phyloP scores from a whole-genome alignment of 1,140 invertebrate species.

The Plodia interpunctella region DNA sequence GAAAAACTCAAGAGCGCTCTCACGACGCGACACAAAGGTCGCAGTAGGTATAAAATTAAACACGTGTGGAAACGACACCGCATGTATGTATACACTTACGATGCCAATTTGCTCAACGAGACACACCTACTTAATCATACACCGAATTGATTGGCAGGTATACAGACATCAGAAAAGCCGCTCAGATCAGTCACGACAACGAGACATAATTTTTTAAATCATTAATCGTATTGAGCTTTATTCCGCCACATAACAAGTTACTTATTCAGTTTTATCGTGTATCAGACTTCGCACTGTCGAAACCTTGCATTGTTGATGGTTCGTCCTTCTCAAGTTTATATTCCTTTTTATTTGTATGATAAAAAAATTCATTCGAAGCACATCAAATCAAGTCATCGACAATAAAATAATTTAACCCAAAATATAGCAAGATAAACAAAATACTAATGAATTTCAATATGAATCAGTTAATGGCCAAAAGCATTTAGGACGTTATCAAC shows the following conservation, averaged over 20 bases:
- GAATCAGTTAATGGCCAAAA: too few species aligned
- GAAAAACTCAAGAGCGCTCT: slow-evolving; percentile 41
- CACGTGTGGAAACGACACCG: slow-evolving; percentile 24
- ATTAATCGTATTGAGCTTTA: neutral
- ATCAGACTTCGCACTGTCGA: neutral
- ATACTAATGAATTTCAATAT: too few species aligned
- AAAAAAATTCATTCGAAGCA: too few species aligned
- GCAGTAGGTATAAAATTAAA: slow-evolving; percentile 30
- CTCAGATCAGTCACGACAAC: slow-evolving; percentile 15
- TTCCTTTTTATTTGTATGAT: neutral
- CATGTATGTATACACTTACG: slow-evolving; percentile 11
- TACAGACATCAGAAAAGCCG: slow-evolving; percentile 25
- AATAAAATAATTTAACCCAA: too few species aligned
- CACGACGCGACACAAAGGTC: slow-evolving; percentile 39
- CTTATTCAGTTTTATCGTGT: slow-evolving; percentile 6
- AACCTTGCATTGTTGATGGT: slow-evolving; percentile 3
- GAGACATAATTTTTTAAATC: neutral
- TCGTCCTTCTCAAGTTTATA: slow-evolving; percentile 19
- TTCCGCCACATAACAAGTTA: neutral
- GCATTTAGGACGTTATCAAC: too few species aligned
- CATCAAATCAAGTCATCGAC: too few species aligned
- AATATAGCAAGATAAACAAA: too few species aligned
- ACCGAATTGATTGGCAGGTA: slow-evolving; percentile 38
- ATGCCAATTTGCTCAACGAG: slow-evolving; percentile 37
- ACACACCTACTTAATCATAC: slow-evolving; percentile 36